phyloP scores from a whole-genome alignment of 2,888 invertebrate species.

The Dromius quadrimaculatus region DNA sequence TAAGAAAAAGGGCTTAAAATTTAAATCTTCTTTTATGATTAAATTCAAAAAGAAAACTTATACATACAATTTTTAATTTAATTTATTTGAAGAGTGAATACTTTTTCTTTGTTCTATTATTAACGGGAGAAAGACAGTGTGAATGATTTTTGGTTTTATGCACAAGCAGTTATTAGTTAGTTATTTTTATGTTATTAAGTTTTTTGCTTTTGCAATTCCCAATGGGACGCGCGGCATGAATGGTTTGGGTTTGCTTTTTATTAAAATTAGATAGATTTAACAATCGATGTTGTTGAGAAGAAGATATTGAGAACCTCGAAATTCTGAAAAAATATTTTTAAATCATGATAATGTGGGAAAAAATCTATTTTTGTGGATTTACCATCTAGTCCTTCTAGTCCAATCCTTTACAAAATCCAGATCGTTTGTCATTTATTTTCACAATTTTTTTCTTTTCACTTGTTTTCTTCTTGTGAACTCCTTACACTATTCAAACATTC shows the following conservation, averaged over 20 bases:
- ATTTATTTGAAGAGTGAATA: not conserved
- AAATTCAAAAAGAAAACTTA: slow-evolving; percentile 11
- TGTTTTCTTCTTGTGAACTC: too few species aligned
- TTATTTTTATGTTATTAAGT: slow-evolving; percentile 33
- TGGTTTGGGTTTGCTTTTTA: slow-evolving; percentile 42
- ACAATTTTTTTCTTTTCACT: too few species aligned
- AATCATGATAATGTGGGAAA: too few species aligned
- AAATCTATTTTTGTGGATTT: too few species aligned
- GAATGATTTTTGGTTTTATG: not conserved
- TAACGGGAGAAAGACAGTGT: not conserved
- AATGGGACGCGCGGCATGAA: slow-evolving; percentile 44
- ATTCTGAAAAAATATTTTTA: too few species aligned
- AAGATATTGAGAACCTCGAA: not conserved
- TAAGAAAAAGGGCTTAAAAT: slow-evolving; percentile 36
- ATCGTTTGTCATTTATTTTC: too few species aligned
- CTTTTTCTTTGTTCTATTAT: slow-evolving; percentile 2
- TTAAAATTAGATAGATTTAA: slow-evolving; percentile 42
- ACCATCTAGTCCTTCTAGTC: too few species aligned
- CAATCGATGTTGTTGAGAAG: slow-evolving; percentile 1
- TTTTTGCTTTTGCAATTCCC: slow-evolving; percentile 35
- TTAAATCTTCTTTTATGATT: slow-evolving; percentile 5
- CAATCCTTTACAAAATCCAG: too few species aligned
- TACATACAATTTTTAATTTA: slow-evolving; percentile 18
- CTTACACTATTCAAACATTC: too few species aligned
- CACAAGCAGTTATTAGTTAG: not conserved